Evolutionary conservation across 2,888 invertebrate species (phyloP).

Genomic region (Macrophya annulata): DNA sequence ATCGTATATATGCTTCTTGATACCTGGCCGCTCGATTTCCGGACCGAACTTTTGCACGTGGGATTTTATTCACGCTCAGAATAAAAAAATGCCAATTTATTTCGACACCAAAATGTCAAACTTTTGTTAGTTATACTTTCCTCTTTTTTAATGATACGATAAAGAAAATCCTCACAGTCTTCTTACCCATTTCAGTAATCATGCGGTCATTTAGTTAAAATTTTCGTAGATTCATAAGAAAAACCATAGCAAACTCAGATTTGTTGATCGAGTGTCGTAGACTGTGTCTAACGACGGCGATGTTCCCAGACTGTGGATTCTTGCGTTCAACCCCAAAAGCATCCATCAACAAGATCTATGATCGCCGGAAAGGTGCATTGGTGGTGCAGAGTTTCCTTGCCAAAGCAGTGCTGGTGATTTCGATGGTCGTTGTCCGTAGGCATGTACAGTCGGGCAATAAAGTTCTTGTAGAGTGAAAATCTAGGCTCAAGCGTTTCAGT

Average conservation of each 20-base stretch:
- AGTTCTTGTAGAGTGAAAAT: too few species aligned
- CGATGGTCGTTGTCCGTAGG: not conserved
- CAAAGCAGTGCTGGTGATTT: not conserved
- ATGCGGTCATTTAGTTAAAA: not conserved
- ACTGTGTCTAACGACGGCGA: not conserved
- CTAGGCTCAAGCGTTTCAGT: too few species aligned
- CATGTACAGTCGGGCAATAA: too few species aligned
- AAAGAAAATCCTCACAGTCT: not conserved
- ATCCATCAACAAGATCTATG: slow-evolving; percentile 70
- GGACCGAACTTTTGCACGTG: not conserved
- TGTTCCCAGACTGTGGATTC: not conserved
- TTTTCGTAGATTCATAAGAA: not conserved
- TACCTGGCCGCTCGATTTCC: slow-evolving; percentile 41
- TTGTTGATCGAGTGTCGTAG: slow-evolving; percentile 10
- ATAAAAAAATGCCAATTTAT: slow-evolving; percentile 23
- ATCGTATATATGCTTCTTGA: slow-evolving; percentile 39
- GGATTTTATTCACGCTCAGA: slow-evolving; percentile 15
- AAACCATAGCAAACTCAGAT: not conserved
- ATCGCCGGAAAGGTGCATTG: slow-evolving; percentile 52
- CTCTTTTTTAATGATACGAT: not conserved
- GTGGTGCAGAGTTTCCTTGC: not conserved
- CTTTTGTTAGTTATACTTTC: slow-evolving; percentile 16
- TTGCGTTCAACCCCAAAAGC: slow-evolving; percentile 58
- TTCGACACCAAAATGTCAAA: not conserved
- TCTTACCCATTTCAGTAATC: not conserved